Conservation (phyloP, 2,113 vertebrate genomes). For the Gracilinanus agilis region DNA sequence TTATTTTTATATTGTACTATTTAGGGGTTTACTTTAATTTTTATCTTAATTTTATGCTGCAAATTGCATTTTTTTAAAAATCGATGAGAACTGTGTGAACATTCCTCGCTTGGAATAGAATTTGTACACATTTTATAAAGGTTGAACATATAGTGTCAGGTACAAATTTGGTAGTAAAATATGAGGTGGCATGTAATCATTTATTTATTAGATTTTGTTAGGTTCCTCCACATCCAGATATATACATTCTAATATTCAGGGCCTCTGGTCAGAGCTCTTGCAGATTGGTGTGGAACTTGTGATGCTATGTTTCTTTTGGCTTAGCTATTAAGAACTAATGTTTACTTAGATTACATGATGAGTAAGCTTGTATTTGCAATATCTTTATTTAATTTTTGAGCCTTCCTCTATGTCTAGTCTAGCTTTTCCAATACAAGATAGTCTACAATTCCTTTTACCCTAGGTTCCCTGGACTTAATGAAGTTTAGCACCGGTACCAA, state of each 20-base stretch:
- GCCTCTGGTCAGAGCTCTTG: background rate
- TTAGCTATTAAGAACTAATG: background rate
- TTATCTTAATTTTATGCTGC: background rate
- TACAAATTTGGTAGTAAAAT: background rate
- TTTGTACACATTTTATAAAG: background rate
- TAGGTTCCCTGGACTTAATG: background rate
- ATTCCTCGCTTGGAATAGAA: background rate
- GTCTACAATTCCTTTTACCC: constrained; percentile 5
- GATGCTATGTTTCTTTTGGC: background rate
- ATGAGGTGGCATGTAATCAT: background rate
- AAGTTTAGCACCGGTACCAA: background rate
- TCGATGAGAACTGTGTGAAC: background rate
- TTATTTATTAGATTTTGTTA: background rate
- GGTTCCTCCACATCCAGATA: background rate
- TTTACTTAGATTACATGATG: background rate
- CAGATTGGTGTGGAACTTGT: background rate
- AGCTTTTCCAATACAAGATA: background rate
- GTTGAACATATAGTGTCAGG: background rate
- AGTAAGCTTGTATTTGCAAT: background rate
- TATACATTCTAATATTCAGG: background rate
- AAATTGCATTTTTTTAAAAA: background rate
- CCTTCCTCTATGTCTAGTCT: constrained; percentile 16
- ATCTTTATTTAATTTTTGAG: background rate
- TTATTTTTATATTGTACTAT: background rate
- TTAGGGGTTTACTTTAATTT: background rate